Conservation (phyloP, 2,888 invertebrate genomes). For the Limenitis arthemis region DNA sequence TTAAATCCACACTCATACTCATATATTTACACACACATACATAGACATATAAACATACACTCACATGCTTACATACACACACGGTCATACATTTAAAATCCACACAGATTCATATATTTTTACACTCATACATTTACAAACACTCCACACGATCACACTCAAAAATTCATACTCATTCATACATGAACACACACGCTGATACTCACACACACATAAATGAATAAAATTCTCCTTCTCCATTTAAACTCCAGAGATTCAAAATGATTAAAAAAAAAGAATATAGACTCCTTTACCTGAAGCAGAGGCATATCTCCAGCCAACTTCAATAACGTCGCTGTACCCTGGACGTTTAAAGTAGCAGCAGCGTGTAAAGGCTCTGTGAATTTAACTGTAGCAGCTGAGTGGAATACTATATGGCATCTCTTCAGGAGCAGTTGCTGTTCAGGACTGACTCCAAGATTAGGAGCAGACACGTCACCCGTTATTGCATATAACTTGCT, state of each 20-base stretch:
- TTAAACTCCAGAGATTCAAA: not conserved
- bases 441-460: slow-evolving; percentile 77
- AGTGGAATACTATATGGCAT: slow-evolving; percentile 92
- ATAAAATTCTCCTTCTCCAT: no score
- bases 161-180: no score
- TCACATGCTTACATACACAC: no score
- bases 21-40: no score
- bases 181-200: no score
- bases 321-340: slow-evolving; percentile 87
- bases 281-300: slow-evolving; percentile 71
- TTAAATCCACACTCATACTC: no score
- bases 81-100: no score
- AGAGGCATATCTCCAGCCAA: slow-evolving; percentile 86
- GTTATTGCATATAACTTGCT: slow-evolving; percentile 78
- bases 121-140: no score
- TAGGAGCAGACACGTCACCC: slow-evolving; percentile 82
- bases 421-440: slow-evolving; percentile 76
- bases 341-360: slow-evolving; percentile 90
- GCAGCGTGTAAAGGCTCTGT: slow-evolving; percentile 92
- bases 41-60: no score
- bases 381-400: slow-evolving; percentile 96
- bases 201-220: no score
- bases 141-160: no score
- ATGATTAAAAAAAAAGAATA: not conserved
- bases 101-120: no score